Evolutionary conservation across 1,140 invertebrate species (phyloP).

Genomic region (Chelonus insularis): DNA sequence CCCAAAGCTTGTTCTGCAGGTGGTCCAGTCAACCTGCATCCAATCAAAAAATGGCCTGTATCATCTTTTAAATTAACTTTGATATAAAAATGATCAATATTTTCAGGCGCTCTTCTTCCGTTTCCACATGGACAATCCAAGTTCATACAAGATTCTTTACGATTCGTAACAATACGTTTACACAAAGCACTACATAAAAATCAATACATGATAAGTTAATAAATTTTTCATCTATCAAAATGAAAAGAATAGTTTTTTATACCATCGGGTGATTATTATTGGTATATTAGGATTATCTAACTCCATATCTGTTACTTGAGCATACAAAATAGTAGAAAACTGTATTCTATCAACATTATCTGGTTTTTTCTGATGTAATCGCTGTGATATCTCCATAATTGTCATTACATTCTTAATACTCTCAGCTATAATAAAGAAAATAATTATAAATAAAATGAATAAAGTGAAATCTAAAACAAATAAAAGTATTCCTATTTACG

Average conservation of each 20-base stretch:
- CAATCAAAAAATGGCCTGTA: slow-evolving; percentile 53
- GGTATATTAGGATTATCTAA: slow-evolving; percentile 39
- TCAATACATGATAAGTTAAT: slow-evolving; percentile 10
- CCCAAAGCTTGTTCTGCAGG: slow-evolving; percentile 48
- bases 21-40: slow-evolving; percentile 48
- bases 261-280: too few relatives aligned
- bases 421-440: slow-evolving; percentile 43
- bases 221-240: too few relatives aligned
- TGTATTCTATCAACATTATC: slow-evolving; percentile 41
- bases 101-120: slow-evolving; percentile 44
- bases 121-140: slow-evolving; percentile 56
- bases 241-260: neutral
- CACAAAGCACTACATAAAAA: slow-evolving; percentile 43
- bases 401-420: slow-evolving; percentile 57
- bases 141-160: slow-evolving; percentile 55
- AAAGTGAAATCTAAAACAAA: too few relatives aligned
- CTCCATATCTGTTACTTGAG: slow-evolving; percentile 54
- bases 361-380: slow-evolving; percentile 36
- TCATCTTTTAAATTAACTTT: slow-evolving; percentile 56
- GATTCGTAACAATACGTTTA: slow-evolving; percentile 40
- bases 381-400: slow-evolving; percentile 51
- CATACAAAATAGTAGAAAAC: slow-evolving; percentile 54
- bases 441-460: neutral
- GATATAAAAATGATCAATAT: slow-evolving; percentile 44
- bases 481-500: slow-evolving; percentile 43